phyloP scores from a whole-genome alignment of 2,888 invertebrate genomes.

The Phengaris arion region DNA sequence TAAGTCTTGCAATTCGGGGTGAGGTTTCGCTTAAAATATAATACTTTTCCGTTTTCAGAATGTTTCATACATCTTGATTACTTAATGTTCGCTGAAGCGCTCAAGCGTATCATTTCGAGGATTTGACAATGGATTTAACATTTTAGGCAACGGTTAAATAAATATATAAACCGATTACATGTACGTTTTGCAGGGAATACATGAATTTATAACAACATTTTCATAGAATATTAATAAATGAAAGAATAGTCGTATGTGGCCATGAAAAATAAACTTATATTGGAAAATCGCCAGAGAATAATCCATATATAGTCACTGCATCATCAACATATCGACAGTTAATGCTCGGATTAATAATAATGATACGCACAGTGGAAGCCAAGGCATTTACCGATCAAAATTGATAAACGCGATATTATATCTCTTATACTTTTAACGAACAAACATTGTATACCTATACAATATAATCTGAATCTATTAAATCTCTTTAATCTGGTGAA shows the following conservation, averaged over 20 bases:
- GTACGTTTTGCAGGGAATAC: too few relatives aligned
- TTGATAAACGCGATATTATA: too few relatives aligned
- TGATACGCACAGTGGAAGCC: not conserved
- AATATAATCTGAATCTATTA: too few relatives aligned
- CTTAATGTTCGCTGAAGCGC: conserved; percentile 42
- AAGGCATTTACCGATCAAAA: too few relatives aligned
- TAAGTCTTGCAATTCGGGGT: not conserved
- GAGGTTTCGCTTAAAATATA: conserved; percentile 45
- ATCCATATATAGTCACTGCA: not conserved
- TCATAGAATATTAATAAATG: too few relatives aligned
- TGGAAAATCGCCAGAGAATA: not conserved
- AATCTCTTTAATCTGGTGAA: too few relatives aligned
- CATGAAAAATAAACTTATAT: not conserved
- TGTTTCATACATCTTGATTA: conserved; percentile 49
- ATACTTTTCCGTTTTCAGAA: conserved; percentile 47
- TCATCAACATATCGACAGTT: not conserved
- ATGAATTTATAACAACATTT: too few relatives aligned
- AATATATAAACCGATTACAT: too few relatives aligned
- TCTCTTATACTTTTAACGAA: too few relatives aligned
- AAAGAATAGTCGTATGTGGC: too few relatives aligned
- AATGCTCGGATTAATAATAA: conserved; percentile 7
- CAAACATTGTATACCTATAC: too few relatives aligned
- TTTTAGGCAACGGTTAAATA: conserved; percentile 7
- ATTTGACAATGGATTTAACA: conserved; percentile 32
- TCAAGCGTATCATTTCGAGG: conserved; percentile 39